Evolutionary conservation across 2,797 vertebrate genomes (phyloP).

Genomic region (Cebuella pygmaea): DNA sequence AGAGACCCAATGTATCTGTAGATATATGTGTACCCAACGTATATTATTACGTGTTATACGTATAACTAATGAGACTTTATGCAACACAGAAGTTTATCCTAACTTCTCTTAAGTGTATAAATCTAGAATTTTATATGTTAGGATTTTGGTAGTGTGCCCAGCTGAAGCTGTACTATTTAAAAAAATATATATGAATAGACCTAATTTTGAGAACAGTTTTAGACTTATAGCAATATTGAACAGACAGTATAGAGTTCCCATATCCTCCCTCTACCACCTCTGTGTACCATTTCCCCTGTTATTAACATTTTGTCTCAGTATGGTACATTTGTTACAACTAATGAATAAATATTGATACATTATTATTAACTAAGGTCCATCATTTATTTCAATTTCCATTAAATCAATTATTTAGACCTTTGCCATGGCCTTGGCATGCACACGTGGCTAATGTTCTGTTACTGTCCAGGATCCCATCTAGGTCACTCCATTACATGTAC

Average conservation of each 20-base stretch:
- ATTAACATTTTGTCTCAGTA: background rate
- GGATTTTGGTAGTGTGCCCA: background rate
- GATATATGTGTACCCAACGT: background rate
- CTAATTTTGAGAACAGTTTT: background rate
- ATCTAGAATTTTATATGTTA: background rate
- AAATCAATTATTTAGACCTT: background rate
- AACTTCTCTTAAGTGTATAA: background rate
- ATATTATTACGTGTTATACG: background rate
- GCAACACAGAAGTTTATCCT: background rate
- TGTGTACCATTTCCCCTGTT: background rate
- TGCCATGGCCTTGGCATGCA: background rate
- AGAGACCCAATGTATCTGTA: background rate
- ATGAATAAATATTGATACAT: background rate
- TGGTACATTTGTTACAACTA: background rate
- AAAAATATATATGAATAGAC: background rate
- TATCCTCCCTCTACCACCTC: too few relatives aligned
- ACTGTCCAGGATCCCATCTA: too few relatives aligned
- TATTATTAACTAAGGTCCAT: background rate
- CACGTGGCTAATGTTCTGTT: too few relatives aligned
- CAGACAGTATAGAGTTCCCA: background rate
- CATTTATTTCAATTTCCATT: background rate
- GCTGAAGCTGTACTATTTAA: background rate
- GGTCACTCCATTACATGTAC: background rate
- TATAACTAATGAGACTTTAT: background rate
- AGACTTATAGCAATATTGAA: background rate